Base-by-base conservation (phyloP, 2,113 vertebrate genomes). In the Meleagris gallopavo region DNA sequence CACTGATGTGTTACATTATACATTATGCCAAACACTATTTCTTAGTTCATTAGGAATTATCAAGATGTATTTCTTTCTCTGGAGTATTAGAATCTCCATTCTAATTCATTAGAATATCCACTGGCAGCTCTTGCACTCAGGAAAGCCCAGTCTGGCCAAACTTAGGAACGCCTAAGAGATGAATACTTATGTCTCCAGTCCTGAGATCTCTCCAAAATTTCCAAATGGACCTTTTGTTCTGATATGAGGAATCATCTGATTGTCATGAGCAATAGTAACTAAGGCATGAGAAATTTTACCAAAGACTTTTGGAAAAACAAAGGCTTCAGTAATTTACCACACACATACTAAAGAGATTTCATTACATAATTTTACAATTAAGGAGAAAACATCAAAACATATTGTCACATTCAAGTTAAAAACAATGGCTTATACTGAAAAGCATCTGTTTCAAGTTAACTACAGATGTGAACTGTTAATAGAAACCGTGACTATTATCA, bases 381-480 rank as follows among this genome's bases (percentile, higher is more conserved):
- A 96, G 93, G 92, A 94, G 86, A 97, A 98, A 97, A 97, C 95
- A 97, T 98, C 96, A 97, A 97, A 98, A 98, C 94, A 92, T 83
- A 91, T 97, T 98, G 96, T 97, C 96, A 97, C 96, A 95, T 96
- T 94, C 90, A 95, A 96, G 95, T 95, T 91, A 62, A 96, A 97
- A 97, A 97, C 96, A 97, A 97, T 83, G 86, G 79, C 60, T 82
- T 66, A 7, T 93, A 85, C 83, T 96, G 91, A 81, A 84, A 62
- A 90, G 60, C 96, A 97, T 97, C 96, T 98, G 97, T 96, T 98
- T 97, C 75, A 86, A 55, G 84, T 98, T 97, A 98, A 92, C 61
- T 94, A 57, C 98, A 98, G 95, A 98, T 97, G 97, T 97, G 96
- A 97, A 95, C 88, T 86, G 92, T 84, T 97, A 98, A 97, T 97